Percentiles rank a stretch among this genome's conserved stretches.
Conservation (phyloP, 1,140 invertebrate species). For the Parasteatoda tepidariorum region DNA sequence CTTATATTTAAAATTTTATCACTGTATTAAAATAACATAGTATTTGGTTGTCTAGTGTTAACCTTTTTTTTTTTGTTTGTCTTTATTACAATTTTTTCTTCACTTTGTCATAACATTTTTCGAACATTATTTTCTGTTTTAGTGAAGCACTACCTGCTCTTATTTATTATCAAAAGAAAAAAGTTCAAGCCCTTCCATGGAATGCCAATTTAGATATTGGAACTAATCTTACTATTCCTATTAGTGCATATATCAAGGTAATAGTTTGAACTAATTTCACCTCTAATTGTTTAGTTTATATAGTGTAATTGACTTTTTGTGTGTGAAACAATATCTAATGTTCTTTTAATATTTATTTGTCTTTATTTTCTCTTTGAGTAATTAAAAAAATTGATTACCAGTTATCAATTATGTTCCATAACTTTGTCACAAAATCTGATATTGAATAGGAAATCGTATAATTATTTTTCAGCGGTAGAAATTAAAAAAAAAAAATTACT, state of each 20-base stretch:
- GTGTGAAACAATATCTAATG: no score
- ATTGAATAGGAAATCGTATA: no score
- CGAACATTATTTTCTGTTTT: slow-evolving; percentile 58
- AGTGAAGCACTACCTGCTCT: slow-evolving; percentile 71
- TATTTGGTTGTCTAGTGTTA: no score
- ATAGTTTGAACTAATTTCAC: background rate
- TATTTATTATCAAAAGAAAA: slow-evolving; percentile 69
- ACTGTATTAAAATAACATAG: no score
- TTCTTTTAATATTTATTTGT: background rate
- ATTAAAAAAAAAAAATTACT: no score
- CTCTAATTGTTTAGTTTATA: background rate
- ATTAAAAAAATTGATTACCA: no score
- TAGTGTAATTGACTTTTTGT: background rate
- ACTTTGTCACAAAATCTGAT: no score
- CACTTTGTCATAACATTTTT: background rate
- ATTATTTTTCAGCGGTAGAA: no score
- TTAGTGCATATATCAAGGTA: slow-evolving; percentile 63
- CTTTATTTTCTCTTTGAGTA: background rate
- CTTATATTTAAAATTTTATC: no score
- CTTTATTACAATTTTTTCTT: background rate
- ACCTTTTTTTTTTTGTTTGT: background rate
- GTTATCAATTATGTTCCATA: no score
- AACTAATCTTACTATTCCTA: slow-evolving; percentile 69
- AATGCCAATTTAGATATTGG: slow-evolving; percentile 71
- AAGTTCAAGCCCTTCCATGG: slow-evolving; percentile 69